Evolutionary conservation across 2,797 vertebrate species (phyloP), one percentile per base, ranked within the genome.

Genomic region (Takifugu rubripes): DNA sequence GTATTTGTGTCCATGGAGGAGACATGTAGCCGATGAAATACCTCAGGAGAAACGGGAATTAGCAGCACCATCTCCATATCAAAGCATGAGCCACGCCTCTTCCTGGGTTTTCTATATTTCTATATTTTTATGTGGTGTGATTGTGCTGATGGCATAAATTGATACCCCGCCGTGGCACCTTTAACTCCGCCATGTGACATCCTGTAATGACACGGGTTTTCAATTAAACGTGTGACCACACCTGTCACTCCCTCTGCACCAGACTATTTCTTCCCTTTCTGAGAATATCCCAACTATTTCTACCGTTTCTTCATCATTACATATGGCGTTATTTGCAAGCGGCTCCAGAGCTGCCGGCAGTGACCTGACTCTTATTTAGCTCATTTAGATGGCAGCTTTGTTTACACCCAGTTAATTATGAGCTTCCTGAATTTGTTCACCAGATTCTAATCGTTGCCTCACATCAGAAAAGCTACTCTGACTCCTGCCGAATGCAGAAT

Each of bases 1-100:
- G 25, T 82, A 61, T 74, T 81, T 81, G 42, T 81, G 77, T 82
- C 75, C 83, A 63, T 46, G 65, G 59, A 68, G 73, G 58, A 74
- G 73, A 75, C 60, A 70, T 64, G 70, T 26, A 55, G 61, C 3
- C 16, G 59, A 43, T 60, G 21, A 43, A 31, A 56, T 72, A 60
- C 80, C 82, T 60, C 70, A 42, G 54, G 77, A 77, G 74, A 74
- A 61, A 59, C 33, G 61, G 59, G 68, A 83, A 88, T 83, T 81
- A 84, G 75, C 64, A 42, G 65, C 44, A 61, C 0, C 3, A 76
- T 82, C 81, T 85, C 66, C 81, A 86, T 63, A 76, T 82, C 61
- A 78, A 87, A 87, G 66, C 57, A 40, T 49, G 54, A 68, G 10
- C 47, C 52, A 10, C 16, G n/a, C 8, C 17, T 48, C 21, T 48